Conservation (phyloP, 2,113 vertebrate genomes). For the Melanostigma gelatinosum region DNA sequence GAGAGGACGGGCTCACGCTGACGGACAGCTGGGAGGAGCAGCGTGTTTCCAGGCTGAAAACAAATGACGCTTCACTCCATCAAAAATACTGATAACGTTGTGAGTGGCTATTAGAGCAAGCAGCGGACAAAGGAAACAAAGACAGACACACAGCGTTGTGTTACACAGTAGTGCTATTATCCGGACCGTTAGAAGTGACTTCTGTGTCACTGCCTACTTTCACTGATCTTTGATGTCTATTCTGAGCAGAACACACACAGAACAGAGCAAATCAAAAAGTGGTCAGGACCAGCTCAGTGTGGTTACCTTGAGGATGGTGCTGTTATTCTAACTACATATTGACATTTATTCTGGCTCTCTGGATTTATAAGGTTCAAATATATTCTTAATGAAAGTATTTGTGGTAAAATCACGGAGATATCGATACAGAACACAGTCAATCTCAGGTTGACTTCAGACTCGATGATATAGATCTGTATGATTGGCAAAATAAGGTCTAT, state of each 20-base stretch:
- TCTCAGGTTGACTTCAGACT: background rate
- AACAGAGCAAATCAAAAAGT: constrained; percentile 9
- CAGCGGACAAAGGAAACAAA: constrained; percentile 53
- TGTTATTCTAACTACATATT: background rate
- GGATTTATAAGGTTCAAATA: background rate
- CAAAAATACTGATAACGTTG: constrained; percentile 21
- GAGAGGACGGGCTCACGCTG: constrained; percentile 37
- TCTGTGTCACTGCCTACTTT: constrained; percentile 40
- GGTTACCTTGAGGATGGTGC: background rate
- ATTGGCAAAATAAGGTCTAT: background rate
- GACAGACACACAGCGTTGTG: constrained; percentile 25
- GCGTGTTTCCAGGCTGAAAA: constrained; percentile 31
- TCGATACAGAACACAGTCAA: background rate
- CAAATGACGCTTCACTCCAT: constrained; percentile 43
- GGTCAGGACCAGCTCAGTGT: background rate
- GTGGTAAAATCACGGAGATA: background rate
- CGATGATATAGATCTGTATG: background rate
- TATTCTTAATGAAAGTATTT: background rate
- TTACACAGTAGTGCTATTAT: constrained; percentile 40
- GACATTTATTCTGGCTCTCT: background rate
- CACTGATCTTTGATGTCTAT: constrained; percentile 49
- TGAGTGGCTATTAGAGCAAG: constrained; percentile 42
- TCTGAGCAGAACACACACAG: constrained; percentile 22
- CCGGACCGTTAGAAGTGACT: constrained; percentile 42
- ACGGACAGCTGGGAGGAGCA: constrained; percentile 24